Evolutionary conservation across 2,888 invertebrate species (phyloP).

Genomic region (Entomobrya multifasciata): DNA sequence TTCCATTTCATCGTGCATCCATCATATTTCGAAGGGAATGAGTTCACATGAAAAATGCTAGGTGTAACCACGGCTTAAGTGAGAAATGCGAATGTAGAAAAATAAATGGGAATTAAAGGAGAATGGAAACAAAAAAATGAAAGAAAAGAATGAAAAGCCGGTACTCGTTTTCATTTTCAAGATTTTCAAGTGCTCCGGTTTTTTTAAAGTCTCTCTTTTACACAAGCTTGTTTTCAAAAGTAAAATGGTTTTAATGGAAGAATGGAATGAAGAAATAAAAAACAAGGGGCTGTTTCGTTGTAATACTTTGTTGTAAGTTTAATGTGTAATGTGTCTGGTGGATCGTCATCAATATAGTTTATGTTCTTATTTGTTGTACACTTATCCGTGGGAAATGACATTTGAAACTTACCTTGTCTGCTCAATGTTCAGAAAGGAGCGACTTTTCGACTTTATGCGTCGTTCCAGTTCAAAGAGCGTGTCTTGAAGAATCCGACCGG

Average conservation of each 20-base stretch:
- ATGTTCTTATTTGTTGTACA: neutral
- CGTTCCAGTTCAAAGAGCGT: slow-evolving; percentile 61
- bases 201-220: slow-evolving; percentile 43
- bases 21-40: too few species aligned
- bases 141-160: slow-evolving; percentile 47
- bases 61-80: too few species aligned
- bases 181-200: slow-evolving; percentile 67
- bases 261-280: slow-evolving; percentile 62
- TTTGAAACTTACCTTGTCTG: slow-evolving; percentile 72
- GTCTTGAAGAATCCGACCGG: neutral
- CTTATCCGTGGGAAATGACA: slow-evolving; percentile 77
- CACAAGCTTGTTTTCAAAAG: neutral
- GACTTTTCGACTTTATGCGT: slow-evolving; percentile 27
- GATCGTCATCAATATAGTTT: too few species aligned
- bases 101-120: neutral
- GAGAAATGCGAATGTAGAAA: too few species aligned
- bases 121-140: slow-evolving; percentile 43
- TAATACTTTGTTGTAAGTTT: slow-evolving; percentile 6
- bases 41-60: too few species aligned
- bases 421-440: too few species aligned
- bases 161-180: slow-evolving; percentile 38
- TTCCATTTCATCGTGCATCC: too few species aligned
- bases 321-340: neutral
- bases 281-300: slow-evolving; percentile 6
- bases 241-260: slow-evolving; percentile 48